phyloP scores from a whole-genome alignment of 1,140 invertebrate genomes.

The Cherax destructor region DNA sequence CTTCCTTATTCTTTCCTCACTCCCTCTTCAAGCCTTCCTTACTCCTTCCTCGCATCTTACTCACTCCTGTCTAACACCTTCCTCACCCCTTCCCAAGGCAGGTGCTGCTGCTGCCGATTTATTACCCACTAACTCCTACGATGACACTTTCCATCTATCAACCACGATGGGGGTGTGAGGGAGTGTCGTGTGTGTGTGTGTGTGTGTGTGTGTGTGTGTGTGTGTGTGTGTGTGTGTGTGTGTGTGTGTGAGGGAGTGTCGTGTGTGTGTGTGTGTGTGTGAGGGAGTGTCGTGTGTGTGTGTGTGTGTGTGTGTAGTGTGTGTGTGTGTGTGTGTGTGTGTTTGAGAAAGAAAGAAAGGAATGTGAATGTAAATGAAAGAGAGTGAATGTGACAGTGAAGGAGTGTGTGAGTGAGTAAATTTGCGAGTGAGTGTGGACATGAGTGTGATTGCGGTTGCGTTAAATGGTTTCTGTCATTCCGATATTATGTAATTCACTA shows the following conservation, averaged over 20 bases:
- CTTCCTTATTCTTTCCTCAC: neutral
- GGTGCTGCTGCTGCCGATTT: constrained; percentile 18
- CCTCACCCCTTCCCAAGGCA: constrained; percentile 18
- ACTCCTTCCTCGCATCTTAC: neutral
- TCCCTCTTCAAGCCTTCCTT: neutral
- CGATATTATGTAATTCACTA: too few relatives aligned
- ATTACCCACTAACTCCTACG: neutral
- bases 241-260: neutral
- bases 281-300: neutral
- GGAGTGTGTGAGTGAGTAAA: too few relatives aligned
- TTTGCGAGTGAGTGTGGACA: too few relatives aligned
- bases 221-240: constrained; percentile 37
- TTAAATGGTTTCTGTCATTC: too few relatives aligned
- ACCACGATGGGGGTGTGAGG: neutral
- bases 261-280: neutral
- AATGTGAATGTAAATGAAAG: too few relatives aligned
- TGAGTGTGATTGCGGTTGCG: too few relatives aligned
- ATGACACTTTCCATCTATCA: constrained; percentile 29
- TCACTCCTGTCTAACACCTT: neutral
- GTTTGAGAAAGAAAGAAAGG: too few relatives aligned
- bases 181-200: neutral
- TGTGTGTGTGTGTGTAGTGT: constrained; percentile 18
- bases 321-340: too few relatives aligned
- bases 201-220: constrained; percentile 33
- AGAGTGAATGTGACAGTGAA: too few relatives aligned